Conservation (phyloP, 2,113 vertebrate genomes). For the Myotis lucifugus region DNA sequence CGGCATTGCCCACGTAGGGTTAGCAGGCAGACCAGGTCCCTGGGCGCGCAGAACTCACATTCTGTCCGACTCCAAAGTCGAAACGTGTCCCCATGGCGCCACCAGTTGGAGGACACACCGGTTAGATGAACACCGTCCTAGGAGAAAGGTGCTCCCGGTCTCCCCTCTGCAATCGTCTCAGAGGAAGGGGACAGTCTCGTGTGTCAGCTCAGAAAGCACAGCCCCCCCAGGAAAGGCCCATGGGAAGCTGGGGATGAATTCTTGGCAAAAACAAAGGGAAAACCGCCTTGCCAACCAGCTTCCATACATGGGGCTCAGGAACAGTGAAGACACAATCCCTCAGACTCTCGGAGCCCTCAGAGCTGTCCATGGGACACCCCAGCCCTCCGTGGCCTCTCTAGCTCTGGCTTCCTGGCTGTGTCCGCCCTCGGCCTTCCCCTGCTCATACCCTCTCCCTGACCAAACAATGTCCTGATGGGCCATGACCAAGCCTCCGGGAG, state of each 20-base stretch:
- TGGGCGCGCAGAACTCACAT: rapidly evolving
- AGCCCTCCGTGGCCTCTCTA: no score
- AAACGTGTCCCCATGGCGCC: neutral
- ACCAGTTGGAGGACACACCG: neutral
- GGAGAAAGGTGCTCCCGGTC: neutral
- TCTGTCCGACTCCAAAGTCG: neutral
- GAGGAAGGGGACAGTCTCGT: neutral
- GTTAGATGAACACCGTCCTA: no score
- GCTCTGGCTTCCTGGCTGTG: neutral
- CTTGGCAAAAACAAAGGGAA: neutral
- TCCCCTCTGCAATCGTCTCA: neutral
- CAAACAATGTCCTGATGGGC: neutral
- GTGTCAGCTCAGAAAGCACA: neutral
- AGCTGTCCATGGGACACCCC: neutral
- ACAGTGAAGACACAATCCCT: neutral
- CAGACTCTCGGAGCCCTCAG: neutral
- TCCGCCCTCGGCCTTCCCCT: neutral
- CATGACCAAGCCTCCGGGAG: neutral
- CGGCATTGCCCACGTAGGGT: neutral
- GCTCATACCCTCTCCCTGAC: neutral
- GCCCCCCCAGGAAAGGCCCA: neutral
- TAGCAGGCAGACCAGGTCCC: neutral
- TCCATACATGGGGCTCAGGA: neutral
- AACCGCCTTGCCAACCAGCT: neutral
- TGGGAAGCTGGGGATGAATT: neutral